Conservation (phyloP, 2,888 invertebrate species). For the Drosophila picticornis region DNA sequence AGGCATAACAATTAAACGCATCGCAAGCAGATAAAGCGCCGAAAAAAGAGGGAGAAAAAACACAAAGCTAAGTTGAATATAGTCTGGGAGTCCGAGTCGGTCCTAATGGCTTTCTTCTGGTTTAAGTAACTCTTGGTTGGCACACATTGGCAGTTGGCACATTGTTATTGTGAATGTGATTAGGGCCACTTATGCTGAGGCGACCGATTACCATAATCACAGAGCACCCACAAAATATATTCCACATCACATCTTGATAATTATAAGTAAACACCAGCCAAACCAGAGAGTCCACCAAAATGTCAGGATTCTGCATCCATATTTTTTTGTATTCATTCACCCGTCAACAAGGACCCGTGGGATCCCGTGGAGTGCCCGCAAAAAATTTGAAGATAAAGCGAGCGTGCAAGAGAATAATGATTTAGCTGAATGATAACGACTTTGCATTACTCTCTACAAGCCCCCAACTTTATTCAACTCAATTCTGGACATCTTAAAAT, state of each 20-base stretch:
- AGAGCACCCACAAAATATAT: constrained; percentile 6
- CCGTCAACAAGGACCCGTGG: background rate
- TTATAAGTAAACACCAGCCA: constrained; percentile 16
- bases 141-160: constrained; percentile 7
- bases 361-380: background rate
- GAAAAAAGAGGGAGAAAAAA: background rate
- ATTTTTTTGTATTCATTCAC: constrained; percentile 2
- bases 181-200: constrained; percentile 20
- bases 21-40: constrained; percentile 12
- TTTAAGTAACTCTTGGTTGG: constrained; percentile 23
- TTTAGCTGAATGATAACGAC: constrained; percentile 1
- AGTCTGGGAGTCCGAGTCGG: too few species aligned
- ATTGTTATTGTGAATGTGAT: constrained; percentile 16
- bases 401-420: constrained; percentile 5
- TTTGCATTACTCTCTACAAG: background rate
- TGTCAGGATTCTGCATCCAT: constrained; percentile 36
- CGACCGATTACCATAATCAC: constrained; percentile 50
- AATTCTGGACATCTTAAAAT: background rate
- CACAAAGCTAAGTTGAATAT: background rate
- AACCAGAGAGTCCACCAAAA: background rate
- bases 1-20: constrained; percentile 46
- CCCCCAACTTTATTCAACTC: background rate
- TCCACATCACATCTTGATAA: constrained; percentile 26
- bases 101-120: background rate
- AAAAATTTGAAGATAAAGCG: background rate